Percentiles rank a stretch among this genome's conserved stretches.
Conservation (phyloP, 2,888 invertebrate genomes). For the Epiblema foenella region DNA sequence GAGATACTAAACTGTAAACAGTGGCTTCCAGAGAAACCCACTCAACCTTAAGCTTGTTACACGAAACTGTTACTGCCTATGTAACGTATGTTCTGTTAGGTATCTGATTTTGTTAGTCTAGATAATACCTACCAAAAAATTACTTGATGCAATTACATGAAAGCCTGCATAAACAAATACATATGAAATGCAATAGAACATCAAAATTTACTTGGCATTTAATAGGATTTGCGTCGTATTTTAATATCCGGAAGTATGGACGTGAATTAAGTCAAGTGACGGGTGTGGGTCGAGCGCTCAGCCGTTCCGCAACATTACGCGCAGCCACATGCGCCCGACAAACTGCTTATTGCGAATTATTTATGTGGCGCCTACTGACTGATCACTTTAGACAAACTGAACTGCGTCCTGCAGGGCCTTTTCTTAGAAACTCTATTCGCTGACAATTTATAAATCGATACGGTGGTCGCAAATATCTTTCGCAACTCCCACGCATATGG, state of each 20-base stretch:
- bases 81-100: not conserved
- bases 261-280: conserved; percentile 63
- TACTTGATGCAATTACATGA: not conserved
- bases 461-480: conserved; percentile 53
- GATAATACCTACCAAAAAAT: not conserved
- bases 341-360: conserved; percentile 64
- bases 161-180: no score
- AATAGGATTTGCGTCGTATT: conserved; percentile 24
- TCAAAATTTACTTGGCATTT: conserved; percentile 9
- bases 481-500: conserved; percentile 53
- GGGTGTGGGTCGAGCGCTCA: conserved; percentile 64
- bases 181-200: not conserved
- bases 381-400: conserved; percentile 56
- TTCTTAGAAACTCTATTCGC: conserved; percentile 54
- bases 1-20: conserved; percentile 1
- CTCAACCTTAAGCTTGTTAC: conserved; percentile 2
- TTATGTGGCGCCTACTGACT: conserved; percentile 66
- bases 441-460: conserved; percentile 43
- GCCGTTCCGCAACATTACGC: conserved; percentile 66
- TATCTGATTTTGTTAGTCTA: not conserved
- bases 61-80: not conserved
- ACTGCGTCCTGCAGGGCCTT: conserved; percentile 54
- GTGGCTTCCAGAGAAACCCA: conserved; percentile 3
- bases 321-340: conserved; percentile 52
- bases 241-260: conserved; percentile 62